Evolutionary conservation across 2,113 vertebrate genomes (phyloP).

Genomic region (Paratilapia polleni): DNA sequence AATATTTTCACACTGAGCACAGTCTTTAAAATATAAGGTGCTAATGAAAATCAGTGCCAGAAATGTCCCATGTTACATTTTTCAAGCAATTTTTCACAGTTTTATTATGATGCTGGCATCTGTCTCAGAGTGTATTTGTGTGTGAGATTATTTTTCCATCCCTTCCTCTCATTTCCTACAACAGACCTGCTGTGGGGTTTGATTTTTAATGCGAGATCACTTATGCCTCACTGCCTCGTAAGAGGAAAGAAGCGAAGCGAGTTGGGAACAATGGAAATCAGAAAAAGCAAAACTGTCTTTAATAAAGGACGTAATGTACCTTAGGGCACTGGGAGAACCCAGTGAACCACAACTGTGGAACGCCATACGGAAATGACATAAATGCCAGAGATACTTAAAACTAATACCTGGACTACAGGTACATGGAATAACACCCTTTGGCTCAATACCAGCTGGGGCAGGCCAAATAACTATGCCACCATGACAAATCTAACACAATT

Average conservation of each 20-base stretch:
- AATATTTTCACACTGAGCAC: conserved; percentile 25
- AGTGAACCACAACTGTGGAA: conserved; percentile 25
- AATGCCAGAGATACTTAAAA: conserved; percentile 47
- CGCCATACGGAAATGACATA: conserved; percentile 48
- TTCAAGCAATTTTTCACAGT: conserved; percentile 3
- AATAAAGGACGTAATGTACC: conserved; percentile 36
- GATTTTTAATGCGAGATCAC: conserved; percentile 23
- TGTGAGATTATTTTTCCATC: not conserved
- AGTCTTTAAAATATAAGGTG: conserved; percentile 19
- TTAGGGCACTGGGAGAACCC: not conserved
- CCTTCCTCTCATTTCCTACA: conserved; percentile 5
- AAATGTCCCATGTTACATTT: conserved; percentile 6
- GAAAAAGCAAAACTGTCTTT: conserved; percentile 19
- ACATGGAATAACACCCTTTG: conserved; percentile 40
- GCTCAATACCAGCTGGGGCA: conserved; percentile 39
- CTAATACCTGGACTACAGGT: conserved; percentile 39
- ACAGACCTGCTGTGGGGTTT: not conserved
- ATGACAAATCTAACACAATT: conserved; percentile 78
- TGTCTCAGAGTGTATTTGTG: not conserved
- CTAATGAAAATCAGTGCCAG: conserved; percentile 20
- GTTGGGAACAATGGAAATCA: conserved; percentile 36
- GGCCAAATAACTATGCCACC: conserved; percentile 51
- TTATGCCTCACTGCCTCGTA: conserved; percentile 18
- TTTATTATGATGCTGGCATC: not conserved
- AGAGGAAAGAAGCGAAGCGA: conserved; percentile 5